phyloP scores from a whole-genome alignment of 2,797 vertebrate species.

The Cephalopachus bancanus region DNA sequence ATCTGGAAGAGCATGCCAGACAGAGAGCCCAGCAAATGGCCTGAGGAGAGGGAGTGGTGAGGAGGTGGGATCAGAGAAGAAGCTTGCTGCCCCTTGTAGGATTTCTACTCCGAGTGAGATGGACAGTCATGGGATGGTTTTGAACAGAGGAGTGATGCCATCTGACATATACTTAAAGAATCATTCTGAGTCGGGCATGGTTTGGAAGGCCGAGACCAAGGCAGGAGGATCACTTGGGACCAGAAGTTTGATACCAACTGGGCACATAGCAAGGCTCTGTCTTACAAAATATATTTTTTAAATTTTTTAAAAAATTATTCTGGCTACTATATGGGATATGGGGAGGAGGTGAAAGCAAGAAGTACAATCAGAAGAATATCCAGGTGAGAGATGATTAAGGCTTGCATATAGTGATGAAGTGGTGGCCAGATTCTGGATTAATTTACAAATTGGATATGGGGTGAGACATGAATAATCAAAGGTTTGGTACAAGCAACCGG shows the following conservation, averaged over 20 bases:
- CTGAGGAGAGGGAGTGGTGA: neutral
- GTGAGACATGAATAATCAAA: neutral
- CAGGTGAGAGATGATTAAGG: neutral
- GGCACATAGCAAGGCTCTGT: no score
- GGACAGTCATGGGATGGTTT: neutral
- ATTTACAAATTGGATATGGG: neutral
- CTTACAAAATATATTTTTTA: no score
- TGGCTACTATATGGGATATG: neutral
- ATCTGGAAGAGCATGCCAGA: neutral
- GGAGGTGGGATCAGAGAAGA: neutral
- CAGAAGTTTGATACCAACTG: no score
- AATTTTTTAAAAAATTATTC: neutral
- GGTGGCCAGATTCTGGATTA: neutral
- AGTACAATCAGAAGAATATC: neutral
- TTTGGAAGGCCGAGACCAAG: no score
- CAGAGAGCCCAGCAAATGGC: neutral
- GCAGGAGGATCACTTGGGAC: no score
- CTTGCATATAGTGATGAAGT: neutral
- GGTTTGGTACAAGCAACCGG: neutral
- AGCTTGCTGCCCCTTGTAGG: neutral
- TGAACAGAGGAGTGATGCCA: neutral
- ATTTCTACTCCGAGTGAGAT: slow-evolving; percentile 21
- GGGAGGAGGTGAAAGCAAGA: neutral
- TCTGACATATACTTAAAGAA: neutral
- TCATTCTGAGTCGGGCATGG: neutral